Base-by-base conservation (phyloP, 2,888 invertebrate genomes). In the Caenorhabditis drosophilae region DNA sequence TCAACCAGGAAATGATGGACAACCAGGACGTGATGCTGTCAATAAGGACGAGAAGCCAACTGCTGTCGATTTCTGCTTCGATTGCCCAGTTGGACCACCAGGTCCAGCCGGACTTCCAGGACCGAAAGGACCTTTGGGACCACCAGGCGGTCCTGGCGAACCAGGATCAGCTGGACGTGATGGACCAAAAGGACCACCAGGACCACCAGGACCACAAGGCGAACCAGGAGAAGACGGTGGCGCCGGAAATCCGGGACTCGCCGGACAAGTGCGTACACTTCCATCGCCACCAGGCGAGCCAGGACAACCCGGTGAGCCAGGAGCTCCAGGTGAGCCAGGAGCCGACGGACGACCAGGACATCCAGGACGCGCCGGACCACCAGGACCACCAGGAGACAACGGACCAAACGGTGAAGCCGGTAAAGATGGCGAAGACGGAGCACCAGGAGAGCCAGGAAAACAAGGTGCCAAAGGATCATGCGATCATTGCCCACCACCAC, bases 131-230 rank as follows among this genome's bases (percentile, higher is more conserved):
- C 71, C 67, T 38, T 67, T 71, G 44, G 81, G 81, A 50, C 61
- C 63, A 50, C 58, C 76, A 15, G 76, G 76, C 58, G 67, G 63
- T 35, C 38, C 64, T n/a, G 70, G 74, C 67, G 59, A 64, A 47
- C 64, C 62, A 38, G 78, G 77, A 60, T 53, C 59, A 27, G 66
- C 63, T 27, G 78, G 78, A 66, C 59, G 70, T 35, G 63, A 58
- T 6, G 78, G 78, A 66, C 60, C 67, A 47, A 67, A 63, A 22
- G 75, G 72, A 67, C 66, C 69, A 59, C 64, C 69, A 50, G 74
- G 75, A 61, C 77, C 76, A 31, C 73, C 63, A 46, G 80, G 79
- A 57, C 60, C 73, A 41, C 67, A 59, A 27, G 77, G 77, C 47
- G 67, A 67, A 20, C 57, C 67, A 12, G 78, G 74, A 67, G 52